Evolutionary conservation across 2,888 invertebrate species (phyloP).

Genomic region (Phymatocera aterrima): DNA sequence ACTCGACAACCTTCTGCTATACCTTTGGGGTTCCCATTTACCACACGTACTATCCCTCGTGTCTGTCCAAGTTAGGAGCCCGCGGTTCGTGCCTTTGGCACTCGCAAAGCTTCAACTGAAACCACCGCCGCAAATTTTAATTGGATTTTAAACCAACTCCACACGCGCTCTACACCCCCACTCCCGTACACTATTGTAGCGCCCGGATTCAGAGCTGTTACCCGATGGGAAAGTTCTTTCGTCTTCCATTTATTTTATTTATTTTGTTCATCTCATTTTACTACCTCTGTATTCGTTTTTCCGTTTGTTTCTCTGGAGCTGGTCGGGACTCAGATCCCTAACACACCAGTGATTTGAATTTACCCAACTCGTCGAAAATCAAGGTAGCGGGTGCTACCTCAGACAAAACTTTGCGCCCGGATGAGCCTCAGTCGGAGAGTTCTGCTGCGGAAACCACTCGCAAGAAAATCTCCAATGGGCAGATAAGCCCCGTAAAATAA

Average conservation of each 20-base stretch:
- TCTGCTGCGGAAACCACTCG: background rate
- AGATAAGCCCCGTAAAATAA: background rate
- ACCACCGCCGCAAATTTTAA: slow-evolving; percentile 44
- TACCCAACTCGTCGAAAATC: slow-evolving; percentile 24
- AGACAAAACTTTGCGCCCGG: background rate
- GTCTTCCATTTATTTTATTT: slow-evolving; percentile 12
- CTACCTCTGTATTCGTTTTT: background rate
- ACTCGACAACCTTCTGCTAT: slow-evolving; percentile 12
- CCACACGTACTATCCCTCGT: slow-evolving; percentile 26
- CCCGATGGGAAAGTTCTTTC: slow-evolving; percentile 42
- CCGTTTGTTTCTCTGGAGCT: background rate
- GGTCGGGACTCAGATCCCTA: background rate
- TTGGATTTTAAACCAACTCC: slow-evolving; percentile 46
- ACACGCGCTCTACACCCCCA: background rate
- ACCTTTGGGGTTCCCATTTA: slow-evolving; percentile 40
- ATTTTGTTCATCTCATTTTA: background rate
- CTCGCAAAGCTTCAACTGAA: slow-evolving; percentile 39
- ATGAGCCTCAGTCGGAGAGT: background rate
- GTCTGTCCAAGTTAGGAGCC: slow-evolving; percentile 37
- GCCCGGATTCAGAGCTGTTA: slow-evolving; percentile 37
- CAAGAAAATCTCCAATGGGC: background rate
- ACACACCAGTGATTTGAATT: slow-evolving; percentile 14
- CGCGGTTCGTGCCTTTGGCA: slow-evolving; percentile 38
- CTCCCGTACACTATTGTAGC: slow-evolving; percentile 35
- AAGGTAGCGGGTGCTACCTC: background rate